Evolutionary conservation across 1,140 invertebrate genomes (phyloP), one percentile per base, ranked within the genome.

Genomic region (Batillaria attramentaria): DNA sequence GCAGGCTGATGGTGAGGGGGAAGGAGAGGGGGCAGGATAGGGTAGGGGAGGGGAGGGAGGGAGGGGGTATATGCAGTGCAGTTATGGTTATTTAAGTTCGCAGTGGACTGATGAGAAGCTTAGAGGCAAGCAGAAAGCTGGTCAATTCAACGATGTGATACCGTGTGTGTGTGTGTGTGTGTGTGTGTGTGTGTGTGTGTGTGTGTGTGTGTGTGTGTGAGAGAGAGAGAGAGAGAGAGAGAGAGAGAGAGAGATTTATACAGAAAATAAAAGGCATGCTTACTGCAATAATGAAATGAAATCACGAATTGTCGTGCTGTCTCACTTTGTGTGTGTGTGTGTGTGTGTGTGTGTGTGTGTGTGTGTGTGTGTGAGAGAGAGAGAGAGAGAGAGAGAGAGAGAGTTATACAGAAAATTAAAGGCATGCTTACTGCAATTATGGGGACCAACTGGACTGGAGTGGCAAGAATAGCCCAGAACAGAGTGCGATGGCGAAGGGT

Each of bases 281-380:
- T 50, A 13, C 10, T 10, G 24, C 10, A 50, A 50, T 24, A 50
- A 50, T 13, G 46, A 50, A 10, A 24, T 10, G 46, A 24, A 13
- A 50, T 24, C 10, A 50, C 10, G 46, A 13, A 50, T 50, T 50
- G 46, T 24, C 10, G 46, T 50, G 46, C 46, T 62, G 24, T 10
- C 6, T 60, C 28, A 2, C 6, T 68, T 6, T 37, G 31, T 35
- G 65, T 37, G 65, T 35, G 1, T 37, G 65, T 35, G 31, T 33
- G 66, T 69, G 33, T 28, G n/a, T 66, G 16, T 37, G 33, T 69
- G 13, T 41, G 66, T 54, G 46, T 54, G 46, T 54, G 46, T 54
- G 1, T 54, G 46, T 69, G 66, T 69, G 33, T 35, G 0, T 35
- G 16, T 35, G 66, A 10, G 66, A 16, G 66, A 4, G 28, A 18